A percentile compares a stretch with the other conserved stretches of the same genome.
These are phyloP conservation scores for Caenorhabditis angaria DNA, from an alignment of 2,888 invertebrate species.

Conservation along the genomic window DNA sequence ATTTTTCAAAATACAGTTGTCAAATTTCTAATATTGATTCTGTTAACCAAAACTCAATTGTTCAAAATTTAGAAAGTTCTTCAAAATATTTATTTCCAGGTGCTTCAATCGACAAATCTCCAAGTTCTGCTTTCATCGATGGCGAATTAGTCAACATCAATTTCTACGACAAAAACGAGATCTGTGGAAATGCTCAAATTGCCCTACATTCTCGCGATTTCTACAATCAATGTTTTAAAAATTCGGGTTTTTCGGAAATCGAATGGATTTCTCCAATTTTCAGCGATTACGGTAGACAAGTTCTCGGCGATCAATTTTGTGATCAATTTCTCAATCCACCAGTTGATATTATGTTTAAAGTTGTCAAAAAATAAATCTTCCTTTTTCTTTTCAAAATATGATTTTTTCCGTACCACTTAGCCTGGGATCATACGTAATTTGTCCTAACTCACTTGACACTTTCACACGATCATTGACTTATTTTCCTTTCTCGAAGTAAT, in stretches of 20 bases:
- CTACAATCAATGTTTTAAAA: conserved; percentile 23
- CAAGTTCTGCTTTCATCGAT: conserved; percentile 23
- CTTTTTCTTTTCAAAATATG: neutral
- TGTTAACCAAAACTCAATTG: neutral
- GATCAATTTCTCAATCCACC: conserved; percentile 27
- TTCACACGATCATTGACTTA: neutral
- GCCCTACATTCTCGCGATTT: conserved; percentile 32
- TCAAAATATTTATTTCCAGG: neutral
- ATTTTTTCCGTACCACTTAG: neutral
- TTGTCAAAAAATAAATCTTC: conserved; percentile 3
- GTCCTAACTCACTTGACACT: neutral
- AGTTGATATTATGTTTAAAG: conserved; percentile 25
- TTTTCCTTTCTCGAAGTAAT: neutral
- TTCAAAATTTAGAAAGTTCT: neutral
- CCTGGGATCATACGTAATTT: neutral
- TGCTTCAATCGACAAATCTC: conserved; percentile 19
- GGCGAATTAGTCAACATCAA: conserved; percentile 28
- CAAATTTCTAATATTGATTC: neutral
- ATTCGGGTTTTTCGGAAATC: conserved; percentile 21
- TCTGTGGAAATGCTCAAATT: conserved; percentile 27
- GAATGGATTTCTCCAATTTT: conserved; percentile 32
- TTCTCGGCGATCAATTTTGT: conserved; percentile 24
- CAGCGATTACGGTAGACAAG: conserved; percentile 14
- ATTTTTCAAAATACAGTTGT: neutral
- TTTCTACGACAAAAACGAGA: conserved; percentile 25